Conservation (phyloP, 2,113 vertebrate genomes). For the Aldabrachelys gigantea region DNA sequence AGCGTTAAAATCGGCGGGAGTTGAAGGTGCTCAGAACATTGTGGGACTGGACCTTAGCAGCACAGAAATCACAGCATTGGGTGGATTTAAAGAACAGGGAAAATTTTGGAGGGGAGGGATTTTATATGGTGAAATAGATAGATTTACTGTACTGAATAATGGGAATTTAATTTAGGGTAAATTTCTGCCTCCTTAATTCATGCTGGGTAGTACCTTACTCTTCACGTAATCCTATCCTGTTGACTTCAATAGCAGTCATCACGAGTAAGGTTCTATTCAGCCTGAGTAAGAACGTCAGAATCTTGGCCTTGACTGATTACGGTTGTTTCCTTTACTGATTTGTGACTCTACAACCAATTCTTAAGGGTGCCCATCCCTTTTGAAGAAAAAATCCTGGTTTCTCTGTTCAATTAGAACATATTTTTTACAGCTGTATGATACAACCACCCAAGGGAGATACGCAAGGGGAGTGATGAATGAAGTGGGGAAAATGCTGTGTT, state of each 20-base stretch:
- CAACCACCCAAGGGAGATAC: not conserved
- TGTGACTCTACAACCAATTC: fast-evolving
- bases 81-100: not conserved
- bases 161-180: not conserved
- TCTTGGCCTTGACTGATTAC: fast-evolving
- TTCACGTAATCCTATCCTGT: not conserved
- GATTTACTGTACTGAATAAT: not conserved
- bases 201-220: not conserved
- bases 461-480: not conserved
- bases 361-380: not conserved
- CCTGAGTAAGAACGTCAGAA: fast-evolving
- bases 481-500: not conserved
- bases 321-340: not conserved
- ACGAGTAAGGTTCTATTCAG: not conserved
- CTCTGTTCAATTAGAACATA: not conserved
- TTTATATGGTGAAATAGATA: fast-evolving
- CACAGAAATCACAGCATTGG: not conserved
- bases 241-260: not conserved
- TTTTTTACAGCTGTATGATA: not conserved
- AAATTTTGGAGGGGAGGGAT: fast-evolving
- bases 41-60: not conserved
- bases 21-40: not conserved
- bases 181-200: fast-evolving
- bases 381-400: not conserved
- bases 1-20: fast-evolving